A percentile compares a stretch with the other conserved stretches of the same genome.
phyloP scores from a whole-genome alignment of 2,888 invertebrate genomes.

The Smittia sp. region DNA sequence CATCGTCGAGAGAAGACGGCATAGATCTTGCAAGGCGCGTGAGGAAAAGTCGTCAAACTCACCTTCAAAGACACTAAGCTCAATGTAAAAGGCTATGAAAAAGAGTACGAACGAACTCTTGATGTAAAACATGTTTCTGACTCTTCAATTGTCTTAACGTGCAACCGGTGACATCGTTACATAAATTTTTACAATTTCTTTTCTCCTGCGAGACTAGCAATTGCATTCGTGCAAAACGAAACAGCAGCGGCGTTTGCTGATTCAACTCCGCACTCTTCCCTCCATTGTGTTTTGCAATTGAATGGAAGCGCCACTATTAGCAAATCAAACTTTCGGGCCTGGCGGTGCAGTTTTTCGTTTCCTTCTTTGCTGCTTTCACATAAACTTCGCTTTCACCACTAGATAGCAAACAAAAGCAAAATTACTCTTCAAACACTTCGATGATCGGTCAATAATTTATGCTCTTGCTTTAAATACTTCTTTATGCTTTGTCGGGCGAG shows the following conservation, averaged over 20 bases:
- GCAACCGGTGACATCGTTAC: conserved; percentile 33
- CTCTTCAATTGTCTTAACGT: neutral
- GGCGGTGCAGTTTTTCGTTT: conserved; percentile 29
- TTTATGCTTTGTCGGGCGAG: neutral
- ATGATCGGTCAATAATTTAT: conserved; percentile 23
- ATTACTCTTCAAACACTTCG: neutral
- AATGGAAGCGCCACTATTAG: conserved; percentile 2
- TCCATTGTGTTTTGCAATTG: conserved; percentile 34
- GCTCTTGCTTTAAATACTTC: neutral
- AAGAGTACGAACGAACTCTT: conserved; percentile 37
- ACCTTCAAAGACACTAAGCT: conserved; percentile 36
- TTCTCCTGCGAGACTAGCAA: neutral
- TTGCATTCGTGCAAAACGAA: neutral
- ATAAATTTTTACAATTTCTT: conserved; percentile 22
- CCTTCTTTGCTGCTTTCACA: conserved; percentile 35
- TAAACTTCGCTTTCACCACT: conserved; percentile 36
- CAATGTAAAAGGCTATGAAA: conserved; percentile 16
- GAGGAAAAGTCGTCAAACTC: neutral
- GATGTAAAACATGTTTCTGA: conserved; percentile 39
- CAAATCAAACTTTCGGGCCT: neutral
- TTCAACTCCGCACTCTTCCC: neutral
- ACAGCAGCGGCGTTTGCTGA: neutral
- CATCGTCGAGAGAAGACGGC: neutral
- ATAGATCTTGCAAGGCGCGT: neutral
- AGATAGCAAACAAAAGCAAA: neutral